Conservation (phyloP, 1,140 invertebrate genomes). For the Drosophila bifasciata region DNA sequence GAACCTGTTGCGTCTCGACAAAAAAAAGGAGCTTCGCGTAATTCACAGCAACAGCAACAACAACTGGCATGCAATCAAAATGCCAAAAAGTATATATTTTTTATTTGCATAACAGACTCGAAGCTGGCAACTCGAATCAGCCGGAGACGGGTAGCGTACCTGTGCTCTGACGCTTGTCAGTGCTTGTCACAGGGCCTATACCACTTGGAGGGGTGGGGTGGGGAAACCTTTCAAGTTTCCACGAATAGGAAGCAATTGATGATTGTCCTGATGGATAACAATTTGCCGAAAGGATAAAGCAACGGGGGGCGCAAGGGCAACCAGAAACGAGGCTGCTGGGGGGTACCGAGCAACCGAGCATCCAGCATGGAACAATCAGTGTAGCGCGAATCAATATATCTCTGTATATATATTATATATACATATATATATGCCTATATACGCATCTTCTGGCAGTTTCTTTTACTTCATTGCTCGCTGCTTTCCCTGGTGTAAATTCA, state of each 20-base stretch:
- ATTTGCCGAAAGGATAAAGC: constrained; percentile 15
- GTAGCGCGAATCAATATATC: no score
- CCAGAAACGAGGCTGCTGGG: no score
- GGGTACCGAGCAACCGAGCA: no score
- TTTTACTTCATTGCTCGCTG: no score
- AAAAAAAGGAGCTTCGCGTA: constrained; percentile 28
- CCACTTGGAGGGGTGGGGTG: no score
- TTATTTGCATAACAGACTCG: constrained; percentile 41
- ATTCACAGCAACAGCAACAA: constrained; percentile 26
- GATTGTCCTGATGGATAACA: constrained; percentile 28
- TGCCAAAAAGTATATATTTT: constrained; percentile 52
- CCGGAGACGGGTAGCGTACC: background rate
- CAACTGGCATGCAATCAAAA: constrained; percentile 58
- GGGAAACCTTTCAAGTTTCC: constrained; percentile 22
- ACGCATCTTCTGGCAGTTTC: no score
- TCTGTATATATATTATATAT: no score
- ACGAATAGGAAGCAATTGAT: constrained; percentile 31
- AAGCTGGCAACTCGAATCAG: background rate
- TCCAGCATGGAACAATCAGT: background rate
- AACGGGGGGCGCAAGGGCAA: no score
- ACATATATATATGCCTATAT: no score
- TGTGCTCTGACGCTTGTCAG: background rate
- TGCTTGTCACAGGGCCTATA: background rate
- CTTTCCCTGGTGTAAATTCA: no score
- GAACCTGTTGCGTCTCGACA: constrained; percentile 47